A percentile compares a stretch with the other conserved stretches of the same genome.
These are phyloP conservation scores for Plutella xylostella DNA, from an alignment of 2,888 invertebrate genomes.

Conservation along the genomic window DNA sequence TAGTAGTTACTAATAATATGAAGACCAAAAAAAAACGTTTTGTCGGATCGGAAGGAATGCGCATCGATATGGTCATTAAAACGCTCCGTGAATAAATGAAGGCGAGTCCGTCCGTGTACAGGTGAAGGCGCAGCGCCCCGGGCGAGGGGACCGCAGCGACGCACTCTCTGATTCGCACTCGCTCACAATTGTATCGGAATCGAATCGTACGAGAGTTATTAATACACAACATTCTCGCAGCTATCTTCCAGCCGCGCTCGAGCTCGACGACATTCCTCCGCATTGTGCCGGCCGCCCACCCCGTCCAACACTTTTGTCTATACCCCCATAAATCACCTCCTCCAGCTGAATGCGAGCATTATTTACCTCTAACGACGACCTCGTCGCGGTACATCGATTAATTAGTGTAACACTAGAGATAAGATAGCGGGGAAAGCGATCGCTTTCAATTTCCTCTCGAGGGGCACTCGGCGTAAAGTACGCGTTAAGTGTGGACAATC, in stretches of 20 bases:
- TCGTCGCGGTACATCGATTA: conserved; percentile 60
- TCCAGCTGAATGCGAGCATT: conserved; percentile 53
- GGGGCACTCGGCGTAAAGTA: conserved; percentile 68
- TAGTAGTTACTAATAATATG: conserved; percentile 14
- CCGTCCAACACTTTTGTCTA: conserved; percentile 67
- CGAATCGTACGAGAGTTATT: conserved; percentile 51
- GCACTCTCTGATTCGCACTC: neutral
- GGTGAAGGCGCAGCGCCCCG: conserved; percentile 38
- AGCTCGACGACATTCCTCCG: conserved; percentile 60
- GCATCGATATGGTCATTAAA: conserved; percentile 40
- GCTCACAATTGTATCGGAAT: conserved; percentile 3
- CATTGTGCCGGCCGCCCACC: conserved; percentile 54
- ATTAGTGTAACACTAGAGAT: conserved; percentile 67
- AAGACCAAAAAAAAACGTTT: no score
- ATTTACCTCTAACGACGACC: conserved; percentile 60
- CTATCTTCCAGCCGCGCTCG: conserved; percentile 1
- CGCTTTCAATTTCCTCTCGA: conserved; percentile 69
- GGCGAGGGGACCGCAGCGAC: conserved; percentile 35
- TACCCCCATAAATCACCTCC: conserved; percentile 63
- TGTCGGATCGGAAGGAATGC: conserved; percentile 1
- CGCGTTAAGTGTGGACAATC: conserved; percentile 69
- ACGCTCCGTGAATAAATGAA: conserved; percentile 42
- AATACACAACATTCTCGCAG: conserved; percentile 61
- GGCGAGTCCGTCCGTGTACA: conserved; percentile 43
- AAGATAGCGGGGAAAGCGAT: conserved; percentile 66